Base-by-base conservation (phyloP, 2,888 invertebrate genomes). In the Drosophila atripex region DNA sequence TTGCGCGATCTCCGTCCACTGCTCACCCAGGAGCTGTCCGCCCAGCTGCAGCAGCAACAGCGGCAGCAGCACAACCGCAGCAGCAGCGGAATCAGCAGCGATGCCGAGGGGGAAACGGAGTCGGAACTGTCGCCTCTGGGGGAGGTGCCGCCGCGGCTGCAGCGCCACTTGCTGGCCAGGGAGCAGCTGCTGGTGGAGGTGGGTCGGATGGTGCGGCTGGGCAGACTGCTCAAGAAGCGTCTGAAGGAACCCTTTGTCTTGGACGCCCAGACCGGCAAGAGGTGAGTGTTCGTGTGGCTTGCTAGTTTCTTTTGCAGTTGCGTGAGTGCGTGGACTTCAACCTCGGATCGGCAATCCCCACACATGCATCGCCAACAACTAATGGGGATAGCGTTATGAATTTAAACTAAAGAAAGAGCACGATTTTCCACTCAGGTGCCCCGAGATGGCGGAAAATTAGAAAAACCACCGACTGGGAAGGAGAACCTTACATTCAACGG, bases 171-270 rank as follows among this genome's bases (percentile, higher is more conserved):
- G 74, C 90, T 92, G 21, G 92, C 93, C 61, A 92, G 95, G 54
- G 95, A 95, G 89, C 93, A 93, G 71, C 92, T 95, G 30, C 91
- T 95, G 76, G 92, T 95, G 49, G 95, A 95, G 91, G 94, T 95
- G 61, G 95, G 95, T 49, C 92, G 95, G 56, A 95, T 95, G 93
- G 94, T 95, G 55, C 92, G 95, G 50, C 91, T 95, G 51, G 95
- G 95, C n/a, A 92, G 94, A 64, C 91, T 95, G 71, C 90, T 95
- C 57, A 93, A 94, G 89, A 94, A 94, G 43, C 92, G 95, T 49
- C 91, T 95, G 46, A 93, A 93, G 82, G 95, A 95, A 78, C 93
- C 94, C n/a, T 92, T 95, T 58, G 75, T 91, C 43, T 80, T 91
- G 75, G 90, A 91, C 75, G 90, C 90, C 3, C 76, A 77, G 41